A percentile compares a stretch with the other conserved stretches of the same genome.
phyloP scores from a whole-genome alignment of 1,140 invertebrate genomes.

The Drosophila pseudoananassae region DNA sequence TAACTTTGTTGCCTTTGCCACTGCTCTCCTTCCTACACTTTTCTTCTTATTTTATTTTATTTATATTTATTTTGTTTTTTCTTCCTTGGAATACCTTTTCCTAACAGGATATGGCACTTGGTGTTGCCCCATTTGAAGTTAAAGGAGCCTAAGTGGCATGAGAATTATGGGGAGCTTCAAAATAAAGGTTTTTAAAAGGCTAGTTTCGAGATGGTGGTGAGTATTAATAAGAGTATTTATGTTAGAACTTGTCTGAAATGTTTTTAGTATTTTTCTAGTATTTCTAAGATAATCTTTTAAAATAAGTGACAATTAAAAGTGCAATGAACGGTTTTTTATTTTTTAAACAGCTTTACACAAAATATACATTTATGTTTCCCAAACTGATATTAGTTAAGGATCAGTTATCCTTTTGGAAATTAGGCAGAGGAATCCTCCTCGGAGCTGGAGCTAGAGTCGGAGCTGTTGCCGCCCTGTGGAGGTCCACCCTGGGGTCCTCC shows the following conservation, averaged over 20 bases:
- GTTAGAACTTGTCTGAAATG: no score
- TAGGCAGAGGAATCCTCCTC: slow-evolving; percentile 15
- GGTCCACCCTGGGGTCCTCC: neutral
- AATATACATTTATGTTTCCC: no score
- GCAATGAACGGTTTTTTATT: neutral
- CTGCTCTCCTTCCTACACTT: slow-evolving; percentile 13
- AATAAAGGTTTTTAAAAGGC: no score
- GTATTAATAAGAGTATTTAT: no score
- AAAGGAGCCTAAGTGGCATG: neutral
- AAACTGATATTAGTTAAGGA: no score
- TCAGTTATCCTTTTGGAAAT: no score
- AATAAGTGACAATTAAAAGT: neutral
- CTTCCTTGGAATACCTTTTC: neutral
- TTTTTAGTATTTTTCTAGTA: neutral
- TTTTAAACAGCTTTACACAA: neutral
- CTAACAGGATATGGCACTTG: slow-evolving; percentile 33
- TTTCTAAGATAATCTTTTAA: neutral
- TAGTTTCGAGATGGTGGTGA: no score
- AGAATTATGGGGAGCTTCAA: no score
- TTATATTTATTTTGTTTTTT: slow-evolving; percentile 5
- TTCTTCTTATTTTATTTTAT: slow-evolving; percentile 19
- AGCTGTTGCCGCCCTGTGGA: neutral
- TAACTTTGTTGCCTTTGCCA: slow-evolving; percentile 70
- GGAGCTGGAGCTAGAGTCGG: slow-evolving; percentile 3
- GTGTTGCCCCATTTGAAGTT: slow-evolving; percentile 20